phyloP scores from a whole-genome alignment of 2,888 invertebrate genomes.

The Metalampra italica region DNA sequence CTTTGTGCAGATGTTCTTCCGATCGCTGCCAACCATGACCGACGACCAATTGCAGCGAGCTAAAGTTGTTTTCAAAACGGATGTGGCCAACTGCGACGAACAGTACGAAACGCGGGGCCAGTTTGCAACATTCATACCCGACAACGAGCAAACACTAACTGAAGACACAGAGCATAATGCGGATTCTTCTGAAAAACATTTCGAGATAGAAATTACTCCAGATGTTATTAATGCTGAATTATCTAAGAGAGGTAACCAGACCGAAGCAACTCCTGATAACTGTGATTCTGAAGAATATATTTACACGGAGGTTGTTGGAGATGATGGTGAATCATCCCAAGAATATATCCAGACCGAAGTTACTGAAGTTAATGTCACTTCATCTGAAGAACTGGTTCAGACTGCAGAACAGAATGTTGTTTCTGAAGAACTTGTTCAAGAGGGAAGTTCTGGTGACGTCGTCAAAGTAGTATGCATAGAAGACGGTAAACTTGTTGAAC shows the following conservation, averaged over 20 bases:
- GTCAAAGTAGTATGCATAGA: background rate
- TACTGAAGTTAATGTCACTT: too few relatives aligned
- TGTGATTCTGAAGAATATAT: too few relatives aligned
- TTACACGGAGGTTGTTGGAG: too few relatives aligned
- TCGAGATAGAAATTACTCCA: too few relatives aligned
- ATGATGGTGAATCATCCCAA: too few relatives aligned
- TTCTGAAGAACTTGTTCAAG: background rate
- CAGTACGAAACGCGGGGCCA: background rate
- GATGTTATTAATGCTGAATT: too few relatives aligned
- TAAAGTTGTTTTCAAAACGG: conserved; percentile 34
- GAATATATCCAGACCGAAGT: too few relatives aligned
- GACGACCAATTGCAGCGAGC: conserved; percentile 41
- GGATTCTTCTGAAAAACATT: background rate
- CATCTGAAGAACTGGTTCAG: too few relatives aligned
- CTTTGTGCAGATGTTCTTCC: conserved; percentile 59
- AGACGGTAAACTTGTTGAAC: background rate
- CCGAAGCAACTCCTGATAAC: too few relatives aligned
- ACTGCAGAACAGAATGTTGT: too few relatives aligned
- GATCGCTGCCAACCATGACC: conserved; percentile 47
- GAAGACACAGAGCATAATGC: background rate
- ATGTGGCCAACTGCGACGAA: background rate
- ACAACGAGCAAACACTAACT: background rate
- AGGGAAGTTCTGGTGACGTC: background rate
- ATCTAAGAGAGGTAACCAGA: too few relatives aligned
- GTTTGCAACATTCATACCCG: background rate